These are phyloP conservation scores for Nymphicus hollandicus DNA, from an alignment of 2,113 vertebrate genomes.

Conservation along the genomic window DNA sequence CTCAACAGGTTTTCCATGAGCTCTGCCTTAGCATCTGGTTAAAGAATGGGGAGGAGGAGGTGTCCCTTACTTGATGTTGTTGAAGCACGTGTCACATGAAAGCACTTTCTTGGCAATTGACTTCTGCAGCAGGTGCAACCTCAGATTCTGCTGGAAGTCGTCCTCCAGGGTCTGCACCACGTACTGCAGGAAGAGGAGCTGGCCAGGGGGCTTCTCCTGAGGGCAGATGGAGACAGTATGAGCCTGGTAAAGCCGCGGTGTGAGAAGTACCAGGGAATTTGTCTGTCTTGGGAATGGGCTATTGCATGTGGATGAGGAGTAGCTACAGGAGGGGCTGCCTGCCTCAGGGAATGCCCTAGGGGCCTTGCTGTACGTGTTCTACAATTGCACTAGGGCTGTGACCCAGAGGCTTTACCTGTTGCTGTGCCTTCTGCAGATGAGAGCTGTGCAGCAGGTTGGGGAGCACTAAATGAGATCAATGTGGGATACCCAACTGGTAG, in stretches of 20 bases:
- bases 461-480: not conserved
- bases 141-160: constrained; percentile 80
- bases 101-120: constrained; percentile 83
- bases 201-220: constrained; percentile 76
- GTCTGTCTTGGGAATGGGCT: not conserved
- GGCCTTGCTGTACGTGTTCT: not conserved
- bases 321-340: not conserved
- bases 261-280: not conserved
- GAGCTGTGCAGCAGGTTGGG: not conserved
- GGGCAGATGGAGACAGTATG: not conserved
- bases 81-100: constrained; percentile 83
- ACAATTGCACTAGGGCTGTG: not conserved
- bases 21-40: not conserved
- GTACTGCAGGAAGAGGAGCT: constrained; percentile 86
- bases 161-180: constrained; percentile 90
- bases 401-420: not conserved
- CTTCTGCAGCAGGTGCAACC: constrained; percentile 67
- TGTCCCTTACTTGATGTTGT: constrained; percentile 80
- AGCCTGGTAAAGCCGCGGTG: not conserved
- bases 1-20: not conserved
- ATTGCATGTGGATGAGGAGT: not conserved
- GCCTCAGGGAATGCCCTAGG: not conserved
- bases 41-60: not conserved
- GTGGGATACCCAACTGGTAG: not conserved
- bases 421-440: not conserved